Percentiles rank a stretch among this genome's conserved stretches.
Conservation (phyloP, 2,888 invertebrate species). For the Drosophila paramelanica region DNA sequence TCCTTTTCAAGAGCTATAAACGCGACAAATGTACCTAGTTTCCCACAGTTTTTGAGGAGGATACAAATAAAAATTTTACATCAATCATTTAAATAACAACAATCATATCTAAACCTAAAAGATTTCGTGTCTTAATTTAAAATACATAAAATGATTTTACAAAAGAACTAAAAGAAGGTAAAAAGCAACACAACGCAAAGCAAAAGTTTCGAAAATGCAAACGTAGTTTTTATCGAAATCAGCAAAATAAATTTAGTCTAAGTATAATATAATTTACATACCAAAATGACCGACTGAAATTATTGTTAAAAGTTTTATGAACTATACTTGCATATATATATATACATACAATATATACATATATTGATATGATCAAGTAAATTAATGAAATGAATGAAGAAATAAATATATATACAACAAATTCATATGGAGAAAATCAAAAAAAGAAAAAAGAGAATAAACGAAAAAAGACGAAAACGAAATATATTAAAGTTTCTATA, state of each 20-base stretch:
- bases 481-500: conserved; percentile 69
- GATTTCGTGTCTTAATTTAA: conserved; percentile 76
- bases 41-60: conserved; percentile 23
- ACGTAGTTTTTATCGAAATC: conserved; percentile 50
- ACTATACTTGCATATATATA: conserved; percentile 74
- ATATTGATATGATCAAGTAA: conserved; percentile 80
- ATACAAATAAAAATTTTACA: conserved; percentile 46
- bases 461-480: conserved; percentile 10
- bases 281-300: conserved; percentile 83
- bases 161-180: conserved; percentile 34
- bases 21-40: background rate
- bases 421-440: conserved; percentile 47
- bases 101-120: conserved; percentile 74
- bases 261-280: conserved; percentile 75
- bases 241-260: conserved; percentile 64
- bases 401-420: conserved; percentile 66
- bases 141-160: conserved; percentile 63
- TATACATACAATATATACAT: conserved; percentile 56
- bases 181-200: conserved; percentile 23
- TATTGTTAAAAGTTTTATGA: conserved; percentile 83
- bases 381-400: conserved; percentile 54
- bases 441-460: conserved; percentile 10
- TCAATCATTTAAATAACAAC: conserved; percentile 68
- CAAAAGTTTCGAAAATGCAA: conserved; percentile 48
- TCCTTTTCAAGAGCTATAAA: conserved; percentile 33